phyloP scores from a whole-genome alignment of 2,888 invertebrate species.

The Sialis fuliginosa region DNA sequence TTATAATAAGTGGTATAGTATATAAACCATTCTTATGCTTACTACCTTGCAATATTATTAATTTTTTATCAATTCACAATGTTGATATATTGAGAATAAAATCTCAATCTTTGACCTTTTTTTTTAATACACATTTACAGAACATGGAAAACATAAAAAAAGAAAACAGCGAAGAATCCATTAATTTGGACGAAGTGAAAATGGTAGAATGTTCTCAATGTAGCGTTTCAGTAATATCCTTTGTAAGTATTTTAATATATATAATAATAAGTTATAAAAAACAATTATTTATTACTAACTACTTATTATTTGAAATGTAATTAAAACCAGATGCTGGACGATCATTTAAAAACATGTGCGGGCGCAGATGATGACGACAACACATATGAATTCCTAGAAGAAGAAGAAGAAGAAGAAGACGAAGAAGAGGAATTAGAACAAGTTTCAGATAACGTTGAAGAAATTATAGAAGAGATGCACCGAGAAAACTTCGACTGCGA shows the following conservation, averaged over 20 bases:
- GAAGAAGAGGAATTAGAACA: neutral
- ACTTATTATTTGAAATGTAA: neutral
- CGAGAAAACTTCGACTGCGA: conserved; percentile 8
- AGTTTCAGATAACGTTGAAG: conserved; percentile 1
- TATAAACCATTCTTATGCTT: too few relatives aligned
- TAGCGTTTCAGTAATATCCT: conserved; percentile 1
- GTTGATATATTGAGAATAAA: too few relatives aligned
- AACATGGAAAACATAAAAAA: too few relatives aligned
- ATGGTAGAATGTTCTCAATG: conserved; percentile 5
- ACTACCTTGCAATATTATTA: too few relatives aligned
- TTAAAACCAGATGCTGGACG: conserved; percentile 2
- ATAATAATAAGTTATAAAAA: too few relatives aligned
- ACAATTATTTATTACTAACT: neutral
- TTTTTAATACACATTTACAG: too few relatives aligned
- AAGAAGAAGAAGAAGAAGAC: neutral
- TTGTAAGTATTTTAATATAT: conserved; percentile 1
- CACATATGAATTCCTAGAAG: neutral
- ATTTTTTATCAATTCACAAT: too few relatives aligned
- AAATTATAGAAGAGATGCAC: conserved; percentile 5
- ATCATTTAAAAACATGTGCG: conserved; percentile 1
- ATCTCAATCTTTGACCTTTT: too few relatives aligned
- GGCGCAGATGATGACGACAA: conserved; percentile 1
- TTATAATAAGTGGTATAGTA: too few relatives aligned
- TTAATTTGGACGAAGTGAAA: conserved; percentile 10
- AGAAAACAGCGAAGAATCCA: too few relatives aligned